Evolutionary conservation across 2,113 vertebrate genomes (phyloP).

Genomic region (Bos javanicus): DNA sequence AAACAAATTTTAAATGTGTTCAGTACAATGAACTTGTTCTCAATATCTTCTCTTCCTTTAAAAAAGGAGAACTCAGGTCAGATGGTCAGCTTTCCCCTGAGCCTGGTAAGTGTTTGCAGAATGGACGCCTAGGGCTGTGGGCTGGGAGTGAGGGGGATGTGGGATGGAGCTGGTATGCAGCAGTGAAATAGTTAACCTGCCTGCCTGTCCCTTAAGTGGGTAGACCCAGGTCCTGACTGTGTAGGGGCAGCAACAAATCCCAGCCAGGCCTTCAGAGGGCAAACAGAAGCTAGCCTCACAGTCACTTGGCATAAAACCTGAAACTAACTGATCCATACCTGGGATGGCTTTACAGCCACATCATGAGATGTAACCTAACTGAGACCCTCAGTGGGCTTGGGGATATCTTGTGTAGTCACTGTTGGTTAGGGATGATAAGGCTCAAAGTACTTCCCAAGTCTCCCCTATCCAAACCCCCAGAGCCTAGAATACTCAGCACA

Average conservation of each 20-base stretch:
- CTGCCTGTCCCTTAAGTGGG: neutral
- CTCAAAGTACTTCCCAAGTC: neutral
- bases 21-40: neutral
- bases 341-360: neutral
- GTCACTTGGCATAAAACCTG: neutral
- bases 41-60: neutral
- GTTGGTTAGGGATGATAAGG: neutral
- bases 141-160: rapidly evolving
- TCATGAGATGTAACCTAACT: neutral
- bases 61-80: neutral
- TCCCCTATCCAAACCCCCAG: neutral
- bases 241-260: neutral
- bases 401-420: neutral
- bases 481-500: neutral
- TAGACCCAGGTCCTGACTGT: neutral
- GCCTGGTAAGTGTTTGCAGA: neutral
- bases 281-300: neutral
- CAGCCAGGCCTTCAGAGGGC: neutral
- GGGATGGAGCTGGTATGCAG: neutral
- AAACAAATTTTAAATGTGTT: neutral
- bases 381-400: neutral
- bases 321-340: neutral
- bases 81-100: neutral
- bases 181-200: slow-evolving; percentile 4
- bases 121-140: neutral